Conservation (phyloP, 2,113 vertebrate species). For the Myotis lucifugus region DNA sequence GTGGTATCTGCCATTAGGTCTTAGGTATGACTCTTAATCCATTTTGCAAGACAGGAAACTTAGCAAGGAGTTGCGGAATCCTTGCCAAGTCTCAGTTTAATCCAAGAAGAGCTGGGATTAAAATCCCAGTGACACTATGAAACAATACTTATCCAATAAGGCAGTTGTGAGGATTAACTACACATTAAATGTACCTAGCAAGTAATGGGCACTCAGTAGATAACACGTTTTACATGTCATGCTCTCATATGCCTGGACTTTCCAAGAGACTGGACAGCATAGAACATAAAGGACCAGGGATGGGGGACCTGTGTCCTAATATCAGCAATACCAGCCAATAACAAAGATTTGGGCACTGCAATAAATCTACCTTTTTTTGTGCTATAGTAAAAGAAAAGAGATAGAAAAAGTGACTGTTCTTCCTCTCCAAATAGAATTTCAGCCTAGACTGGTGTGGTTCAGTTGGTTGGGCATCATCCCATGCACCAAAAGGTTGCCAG, state of each 20-base stretch:
- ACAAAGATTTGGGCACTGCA: not conserved
- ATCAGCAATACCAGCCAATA: not conserved
- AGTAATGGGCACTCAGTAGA: not conserved
- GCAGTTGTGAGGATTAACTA: not conserved
- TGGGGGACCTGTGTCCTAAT: not conserved
- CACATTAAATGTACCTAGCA: not conserved
- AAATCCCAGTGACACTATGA: not conserved
- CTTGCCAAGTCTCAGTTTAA: not conserved
- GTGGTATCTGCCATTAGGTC: not conserved
- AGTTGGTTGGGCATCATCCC: too few relatives aligned
- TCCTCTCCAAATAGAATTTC: not conserved
- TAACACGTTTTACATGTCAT: not conserved
- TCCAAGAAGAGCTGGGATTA: not conserved
- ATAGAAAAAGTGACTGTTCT: not conserved
- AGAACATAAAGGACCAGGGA: not conserved
- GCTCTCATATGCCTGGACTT: not conserved
- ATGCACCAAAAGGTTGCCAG: too few relatives aligned
- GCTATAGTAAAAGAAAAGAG: not conserved
- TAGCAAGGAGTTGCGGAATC: not conserved
- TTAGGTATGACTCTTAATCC: not conserved
- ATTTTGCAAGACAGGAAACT: not conserved
- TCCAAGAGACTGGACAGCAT: not conserved
- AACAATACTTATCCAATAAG: not conserved
- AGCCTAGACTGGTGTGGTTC: too few relatives aligned
- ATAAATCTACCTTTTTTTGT: not conserved